Evolutionary conservation across 2,113 vertebrate species (phyloP).

Genomic region (Grammomys dolichurus): DNA sequence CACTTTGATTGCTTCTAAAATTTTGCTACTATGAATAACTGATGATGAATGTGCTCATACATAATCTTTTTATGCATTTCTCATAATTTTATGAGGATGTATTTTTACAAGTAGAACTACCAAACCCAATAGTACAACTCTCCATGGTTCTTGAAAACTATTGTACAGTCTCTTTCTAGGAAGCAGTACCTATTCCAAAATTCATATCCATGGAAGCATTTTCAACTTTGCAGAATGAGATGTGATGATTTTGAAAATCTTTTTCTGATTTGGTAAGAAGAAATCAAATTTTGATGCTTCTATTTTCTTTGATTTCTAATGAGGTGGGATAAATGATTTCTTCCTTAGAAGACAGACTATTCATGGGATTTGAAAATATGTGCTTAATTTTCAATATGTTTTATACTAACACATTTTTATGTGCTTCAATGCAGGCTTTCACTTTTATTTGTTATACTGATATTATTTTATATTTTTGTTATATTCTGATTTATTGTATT

Average conservation of each 20-base stretch:
- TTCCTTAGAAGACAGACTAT: constrained; percentile 4
- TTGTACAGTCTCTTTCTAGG: constrained; percentile 1
- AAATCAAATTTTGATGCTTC: constrained; percentile 44
- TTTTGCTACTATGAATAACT: constrained; percentile 35
- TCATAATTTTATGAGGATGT: constrained; percentile 21
- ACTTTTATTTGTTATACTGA: neutral
- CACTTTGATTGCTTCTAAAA: constrained; percentile 50
- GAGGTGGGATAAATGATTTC: constrained; percentile 40
- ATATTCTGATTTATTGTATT: constrained; percentile 44
- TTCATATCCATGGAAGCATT: neutral
- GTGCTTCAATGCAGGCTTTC: constrained; percentile 8
- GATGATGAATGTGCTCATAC: neutral
- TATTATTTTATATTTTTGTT: constrained; percentile 29
- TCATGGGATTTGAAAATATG: neutral
- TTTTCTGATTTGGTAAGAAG: neutral
- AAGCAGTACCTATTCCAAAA: neutral
- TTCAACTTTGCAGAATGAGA: constrained; percentile 25
- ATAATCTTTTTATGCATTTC: constrained; percentile 2
- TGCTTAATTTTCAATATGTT: constrained; percentile 21
- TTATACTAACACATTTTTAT: constrained; percentile 27
- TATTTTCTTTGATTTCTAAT: constrained; percentile 40
- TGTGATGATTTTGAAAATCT: constrained; percentile 17
- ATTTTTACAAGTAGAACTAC: neutral
- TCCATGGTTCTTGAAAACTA: constrained; percentile 8
- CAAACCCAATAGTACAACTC: neutral